Evolutionary conservation across 2,113 vertebrate genomes (phyloP).

Genomic region (Numida meleagris): DNA sequence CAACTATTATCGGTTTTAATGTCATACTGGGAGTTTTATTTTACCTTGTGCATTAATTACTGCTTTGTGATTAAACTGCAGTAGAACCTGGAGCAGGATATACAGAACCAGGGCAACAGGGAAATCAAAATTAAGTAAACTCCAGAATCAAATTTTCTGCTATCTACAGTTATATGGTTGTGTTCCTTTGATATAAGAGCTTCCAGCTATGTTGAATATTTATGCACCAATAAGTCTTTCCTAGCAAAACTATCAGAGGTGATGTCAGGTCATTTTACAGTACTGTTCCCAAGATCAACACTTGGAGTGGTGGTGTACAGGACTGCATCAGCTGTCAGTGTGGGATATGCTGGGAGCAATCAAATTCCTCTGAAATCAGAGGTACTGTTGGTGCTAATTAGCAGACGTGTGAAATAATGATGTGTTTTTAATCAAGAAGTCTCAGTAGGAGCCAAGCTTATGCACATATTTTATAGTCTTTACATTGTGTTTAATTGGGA

Average conservation of each 20-base stretch:
- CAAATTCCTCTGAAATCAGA: slow-evolving; percentile 23
- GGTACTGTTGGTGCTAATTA: slow-evolving; percentile 15
- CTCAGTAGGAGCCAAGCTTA: slow-evolving; percentile 42
- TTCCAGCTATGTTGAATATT: not conserved
- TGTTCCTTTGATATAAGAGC: not conserved
- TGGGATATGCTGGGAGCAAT: not conserved
- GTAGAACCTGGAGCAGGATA: not conserved
- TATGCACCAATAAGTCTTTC: not conserved
- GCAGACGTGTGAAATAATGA: slow-evolving; percentile 44
- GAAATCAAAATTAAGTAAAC: not conserved
- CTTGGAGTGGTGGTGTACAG: not conserved
- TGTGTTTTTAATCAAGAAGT: slow-evolving; percentile 56
- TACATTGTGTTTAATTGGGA: slow-evolving; percentile 31
- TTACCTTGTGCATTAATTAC: not conserved
- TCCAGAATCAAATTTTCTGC: not conserved
- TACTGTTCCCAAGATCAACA: not conserved
- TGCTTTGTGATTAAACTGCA: not conserved
- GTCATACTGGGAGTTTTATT: not conserved
- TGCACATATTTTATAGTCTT: slow-evolving; percentile 15
- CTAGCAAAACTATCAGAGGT: not conserved
- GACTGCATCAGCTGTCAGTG: not conserved
- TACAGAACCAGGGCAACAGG: not conserved
- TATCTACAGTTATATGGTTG: not conserved
- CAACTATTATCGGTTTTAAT: not conserved
- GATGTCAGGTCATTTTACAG: not conserved